These are phyloP conservation scores for Neodon shergylaensis DNA, from an alignment of 2,113 vertebrate genomes.

Conservation along the genomic window DNA sequence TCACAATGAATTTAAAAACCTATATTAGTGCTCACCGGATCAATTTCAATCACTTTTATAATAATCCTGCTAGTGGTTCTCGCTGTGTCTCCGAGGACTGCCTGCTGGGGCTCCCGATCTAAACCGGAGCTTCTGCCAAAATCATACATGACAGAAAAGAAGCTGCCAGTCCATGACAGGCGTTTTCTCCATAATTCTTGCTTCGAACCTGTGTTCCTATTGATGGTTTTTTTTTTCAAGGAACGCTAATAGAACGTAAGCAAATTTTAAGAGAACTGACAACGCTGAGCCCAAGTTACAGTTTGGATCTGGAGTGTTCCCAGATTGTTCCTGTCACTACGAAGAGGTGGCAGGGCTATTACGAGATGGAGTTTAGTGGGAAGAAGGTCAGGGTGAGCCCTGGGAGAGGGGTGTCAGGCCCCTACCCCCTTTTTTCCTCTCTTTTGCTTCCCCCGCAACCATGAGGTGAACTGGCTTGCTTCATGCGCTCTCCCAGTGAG, in stretches of 20 bases:
- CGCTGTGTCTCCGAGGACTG: neutral
- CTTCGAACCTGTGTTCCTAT: neutral
- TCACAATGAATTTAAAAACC: neutral
- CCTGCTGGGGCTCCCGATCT: neutral
- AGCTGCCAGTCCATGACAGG: neutral
- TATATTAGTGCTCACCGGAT: neutral
- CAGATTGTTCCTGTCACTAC: too few relatives aligned
- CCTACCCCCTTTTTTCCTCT: neutral
- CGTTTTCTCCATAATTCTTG: neutral
- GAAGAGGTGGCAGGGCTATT: neutral
- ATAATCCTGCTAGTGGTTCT: neutral
- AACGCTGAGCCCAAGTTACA: neutral
- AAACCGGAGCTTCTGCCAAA: neutral
- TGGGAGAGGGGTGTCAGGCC: neutral
- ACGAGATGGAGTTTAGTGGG: neutral
- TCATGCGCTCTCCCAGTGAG: too few relatives aligned
- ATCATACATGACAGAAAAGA: neutral
- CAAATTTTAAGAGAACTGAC: neutral
- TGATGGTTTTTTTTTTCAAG: slow-evolving; percentile 16
- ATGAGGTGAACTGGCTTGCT: neutral
- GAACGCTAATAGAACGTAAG: neutral
- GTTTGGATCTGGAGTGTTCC: neutral
- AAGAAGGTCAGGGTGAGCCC: neutral
- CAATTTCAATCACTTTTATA: slow-evolving; percentile 28
- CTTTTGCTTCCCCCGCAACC: too few relatives aligned